Base-by-base conservation (phyloP, 2,113 vertebrate genomes). In the Burhinus oedicnemus region DNA sequence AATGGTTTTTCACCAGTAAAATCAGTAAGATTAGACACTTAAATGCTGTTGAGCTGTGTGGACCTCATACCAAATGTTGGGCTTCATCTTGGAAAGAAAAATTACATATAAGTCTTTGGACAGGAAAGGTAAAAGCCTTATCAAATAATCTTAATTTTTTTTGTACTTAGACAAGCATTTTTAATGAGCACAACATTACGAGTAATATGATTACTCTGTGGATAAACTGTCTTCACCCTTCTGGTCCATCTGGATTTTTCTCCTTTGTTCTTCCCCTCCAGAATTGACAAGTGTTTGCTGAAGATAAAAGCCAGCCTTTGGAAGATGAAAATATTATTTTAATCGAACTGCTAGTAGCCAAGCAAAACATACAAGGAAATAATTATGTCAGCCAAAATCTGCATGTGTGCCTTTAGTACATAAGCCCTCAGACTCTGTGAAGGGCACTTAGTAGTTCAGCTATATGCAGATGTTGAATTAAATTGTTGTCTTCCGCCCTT, bases 251-350 rank as follows among this genome's bases (percentile, higher is more conserved):
- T 90, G 82, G 40, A 65, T 89, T 71, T 94, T 85, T 60, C 25
- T 65, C 18, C 52, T 49, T 36, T 75, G 2, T 78, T 94, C 57
- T 85, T 26, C 77, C 19, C 25, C n/a, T 94, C 12, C 38, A 42
- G 52, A 79, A 64, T 18, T 71, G 52, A 34, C 23, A 72, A 61
- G 22, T 54, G 38, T 81, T 91, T 75, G 54, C n/a, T 83, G 82
- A 93, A 93, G 84, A 83, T 83, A 68, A 83, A 94, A 87, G 45
- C 21, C n/a, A 85, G 21, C 42, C 62, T 95, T 77, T n/a, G 36
- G 76, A 89, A 83, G 40, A 76, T 71, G 12, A 92, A 93, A 95
- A 64, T 89, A 83, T 1, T 81, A 20, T 91, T 86, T 58, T n/a
- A 72, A 49, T 89, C 14, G 45, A 42, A 57, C 27, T 52, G 30